A percentile compares a stretch with the other conserved stretches of the same genome.
Conservation (phyloP, 2,113 vertebrate genomes). For the Leucoraja erinaceus region DNA sequence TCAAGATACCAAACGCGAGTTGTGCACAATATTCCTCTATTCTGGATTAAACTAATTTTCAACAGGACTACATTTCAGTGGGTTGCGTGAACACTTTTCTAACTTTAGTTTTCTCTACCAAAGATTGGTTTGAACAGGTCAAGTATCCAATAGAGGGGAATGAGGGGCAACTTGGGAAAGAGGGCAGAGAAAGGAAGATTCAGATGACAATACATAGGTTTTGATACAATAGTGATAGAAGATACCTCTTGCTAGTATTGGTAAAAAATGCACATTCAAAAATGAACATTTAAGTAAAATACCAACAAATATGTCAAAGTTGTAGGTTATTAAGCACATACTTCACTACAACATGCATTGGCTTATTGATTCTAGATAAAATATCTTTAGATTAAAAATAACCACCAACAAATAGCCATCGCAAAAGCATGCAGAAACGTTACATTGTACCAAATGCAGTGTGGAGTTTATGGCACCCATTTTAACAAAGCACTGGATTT, state of each 20-base stretch:
- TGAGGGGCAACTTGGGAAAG: background rate
- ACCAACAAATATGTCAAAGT: background rate
- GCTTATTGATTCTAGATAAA: background rate
- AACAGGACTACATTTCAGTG: no score
- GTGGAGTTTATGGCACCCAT: background rate
- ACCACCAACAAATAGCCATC: slow-evolving; percentile 10
- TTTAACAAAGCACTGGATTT: background rate
- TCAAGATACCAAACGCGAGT: no score
- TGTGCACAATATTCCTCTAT: no score
- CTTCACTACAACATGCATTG: background rate
- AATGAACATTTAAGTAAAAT: background rate
- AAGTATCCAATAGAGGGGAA: background rate
- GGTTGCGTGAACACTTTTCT: no score
- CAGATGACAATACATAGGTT: background rate
- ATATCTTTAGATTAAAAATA: background rate
- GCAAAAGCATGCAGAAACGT: background rate
- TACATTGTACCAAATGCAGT: background rate
- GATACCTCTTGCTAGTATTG: background rate
- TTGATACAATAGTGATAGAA: background rate
- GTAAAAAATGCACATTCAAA: background rate
- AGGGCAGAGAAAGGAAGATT: background rate
- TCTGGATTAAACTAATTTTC: no score
- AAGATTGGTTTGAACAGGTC: background rate
- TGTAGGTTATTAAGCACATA: background rate
- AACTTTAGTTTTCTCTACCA: no score